These are phyloP conservation scores for Dissostichus mawsoni DNA, from an alignment of 2,113 vertebrate genomes.

Conservation along the genomic window DNA sequence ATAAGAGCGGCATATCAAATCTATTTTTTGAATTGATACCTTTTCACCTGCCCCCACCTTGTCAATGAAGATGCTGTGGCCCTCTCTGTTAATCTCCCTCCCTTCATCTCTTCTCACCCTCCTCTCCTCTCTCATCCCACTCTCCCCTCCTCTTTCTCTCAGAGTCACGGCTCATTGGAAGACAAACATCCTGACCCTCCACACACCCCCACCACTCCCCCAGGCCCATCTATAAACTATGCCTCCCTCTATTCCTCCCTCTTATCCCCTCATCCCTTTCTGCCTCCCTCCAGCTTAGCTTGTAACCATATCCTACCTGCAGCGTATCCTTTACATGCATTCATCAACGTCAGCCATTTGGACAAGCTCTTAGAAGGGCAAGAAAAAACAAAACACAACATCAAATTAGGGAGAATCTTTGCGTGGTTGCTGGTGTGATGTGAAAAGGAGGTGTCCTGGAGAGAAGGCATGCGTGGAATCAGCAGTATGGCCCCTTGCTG, in stretches of 20 bases:
- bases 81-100: conserved; percentile 58
- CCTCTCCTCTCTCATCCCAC: conserved; percentile 73
- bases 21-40: background rate
- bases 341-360: conserved; percentile 88
- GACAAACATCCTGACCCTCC: conserved; percentile 87
- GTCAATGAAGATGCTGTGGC: conserved; percentile 60
- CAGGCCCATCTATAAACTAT: conserved; percentile 77
- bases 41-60: conserved; percentile 6
- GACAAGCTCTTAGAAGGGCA: conserved; percentile 75
- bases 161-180: conserved; percentile 86
- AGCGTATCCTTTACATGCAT: conserved; percentile 88
- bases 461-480: conserved; percentile 76
- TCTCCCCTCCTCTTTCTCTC: conserved; percentile 82
- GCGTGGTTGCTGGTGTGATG: conserved; percentile 45
- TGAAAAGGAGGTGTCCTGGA: conserved; percentile 65
- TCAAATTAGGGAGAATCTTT: conserved; percentile 68
- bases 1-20: background rate
- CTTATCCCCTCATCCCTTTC: conserved; percentile 66
- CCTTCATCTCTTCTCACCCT: conserved; percentile 73
- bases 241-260: conserved; percentile 72
- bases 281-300: conserved; percentile 78
- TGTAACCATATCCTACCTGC: conserved; percentile 90
- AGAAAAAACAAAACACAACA: conserved; percentile 74
- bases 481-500: conserved; percentile 64
- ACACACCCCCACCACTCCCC: conserved; percentile 68